A percentile compares a stretch with the other conserved stretches of the same genome.
Evolutionary conservation across 2,113 vertebrate genomes (phyloP).

Genomic region (Antechinus stuartii): DNA sequence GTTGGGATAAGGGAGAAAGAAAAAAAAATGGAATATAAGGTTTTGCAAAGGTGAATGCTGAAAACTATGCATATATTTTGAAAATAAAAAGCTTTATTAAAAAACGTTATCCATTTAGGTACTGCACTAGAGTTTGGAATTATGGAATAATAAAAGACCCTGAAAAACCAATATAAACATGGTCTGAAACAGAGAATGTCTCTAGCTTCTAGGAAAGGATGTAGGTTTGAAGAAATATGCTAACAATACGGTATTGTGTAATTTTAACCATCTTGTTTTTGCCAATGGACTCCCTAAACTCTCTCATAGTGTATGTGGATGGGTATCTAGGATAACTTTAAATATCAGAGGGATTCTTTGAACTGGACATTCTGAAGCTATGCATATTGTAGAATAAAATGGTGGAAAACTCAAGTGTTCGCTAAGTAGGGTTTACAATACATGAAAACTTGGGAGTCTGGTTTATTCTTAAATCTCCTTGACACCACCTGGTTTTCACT

Average conservation of each 20-base stretch:
- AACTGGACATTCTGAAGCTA: neutral
- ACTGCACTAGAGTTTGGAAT: neutral
- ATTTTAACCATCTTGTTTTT: neutral
- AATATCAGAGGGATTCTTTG: neutral
- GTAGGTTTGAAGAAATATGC: neutral
- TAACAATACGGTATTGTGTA: neutral
- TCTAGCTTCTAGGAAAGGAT: neutral
- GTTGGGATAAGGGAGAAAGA: no score
- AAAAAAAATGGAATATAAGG: no score
- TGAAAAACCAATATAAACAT: conserved; percentile 29
- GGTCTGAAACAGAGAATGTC: neutral
- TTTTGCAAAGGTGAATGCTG: no score
- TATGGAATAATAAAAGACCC: neutral
- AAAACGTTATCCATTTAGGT: neutral
- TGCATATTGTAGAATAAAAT: neutral
- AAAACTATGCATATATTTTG: no score
- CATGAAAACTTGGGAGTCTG: neutral
- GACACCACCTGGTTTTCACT: neutral
- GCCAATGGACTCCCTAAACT: neutral
- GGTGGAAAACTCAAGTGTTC: neutral
- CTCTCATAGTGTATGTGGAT: neutral
- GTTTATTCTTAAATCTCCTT: neutral
- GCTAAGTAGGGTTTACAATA: neutral
- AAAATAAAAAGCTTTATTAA: no score
- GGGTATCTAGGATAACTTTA: neutral